phyloP scores from a whole-genome alignment of 2,113 vertebrate genomes.

The Sialia sialis region DNA sequence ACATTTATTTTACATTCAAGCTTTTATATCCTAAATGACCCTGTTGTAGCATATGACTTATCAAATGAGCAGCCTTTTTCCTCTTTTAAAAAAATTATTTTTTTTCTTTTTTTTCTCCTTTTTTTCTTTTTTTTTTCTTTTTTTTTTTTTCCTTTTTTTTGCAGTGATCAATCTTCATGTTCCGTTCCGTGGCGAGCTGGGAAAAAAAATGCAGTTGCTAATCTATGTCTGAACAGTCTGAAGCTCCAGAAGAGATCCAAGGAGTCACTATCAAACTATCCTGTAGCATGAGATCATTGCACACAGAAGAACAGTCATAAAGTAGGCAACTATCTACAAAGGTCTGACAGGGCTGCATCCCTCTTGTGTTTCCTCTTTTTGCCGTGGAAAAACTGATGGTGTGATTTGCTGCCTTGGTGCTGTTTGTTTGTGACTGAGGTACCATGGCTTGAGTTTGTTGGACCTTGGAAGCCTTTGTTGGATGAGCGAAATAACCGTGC shows the following conservation, averaged over 20 bases:
- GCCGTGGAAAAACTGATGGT: constrained; percentile 86
- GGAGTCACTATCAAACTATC: constrained; percentile 74
- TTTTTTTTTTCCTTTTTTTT: constrained; percentile 1
- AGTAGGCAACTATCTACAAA: constrained; percentile 88
- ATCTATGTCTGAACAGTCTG: constrained; percentile 75
- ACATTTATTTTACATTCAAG: constrained; percentile 81
- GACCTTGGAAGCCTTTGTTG: constrained; percentile 86
- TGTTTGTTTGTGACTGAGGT: constrained; percentile 82
- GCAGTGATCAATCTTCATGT: constrained; percentile 77
- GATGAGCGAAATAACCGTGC: constrained; percentile 81
- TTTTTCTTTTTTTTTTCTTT: background rate
- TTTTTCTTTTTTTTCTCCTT: background rate
- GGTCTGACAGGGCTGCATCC: constrained; percentile 85
- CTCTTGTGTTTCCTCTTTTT: constrained; percentile 97
- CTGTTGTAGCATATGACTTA: constrained; percentile 77
- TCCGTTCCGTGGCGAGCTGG: constrained; percentile 80
- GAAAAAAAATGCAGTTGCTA: constrained; percentile 78
- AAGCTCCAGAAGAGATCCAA: constrained; percentile 69
- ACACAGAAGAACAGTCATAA: constrained; percentile 72
- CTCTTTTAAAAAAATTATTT: background rate
- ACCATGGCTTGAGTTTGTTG: constrained; percentile 80
- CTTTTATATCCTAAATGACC: constrained; percentile 79
- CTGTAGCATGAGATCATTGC: constrained; percentile 73
- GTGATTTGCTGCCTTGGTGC: constrained; percentile 85
- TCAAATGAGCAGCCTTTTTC: constrained; percentile 74